Evolutionary conservation across 1,140 invertebrate species (phyloP), one percentile per base, ranked within the genome.

Genomic region (Drosophila nannoptera): DNA sequence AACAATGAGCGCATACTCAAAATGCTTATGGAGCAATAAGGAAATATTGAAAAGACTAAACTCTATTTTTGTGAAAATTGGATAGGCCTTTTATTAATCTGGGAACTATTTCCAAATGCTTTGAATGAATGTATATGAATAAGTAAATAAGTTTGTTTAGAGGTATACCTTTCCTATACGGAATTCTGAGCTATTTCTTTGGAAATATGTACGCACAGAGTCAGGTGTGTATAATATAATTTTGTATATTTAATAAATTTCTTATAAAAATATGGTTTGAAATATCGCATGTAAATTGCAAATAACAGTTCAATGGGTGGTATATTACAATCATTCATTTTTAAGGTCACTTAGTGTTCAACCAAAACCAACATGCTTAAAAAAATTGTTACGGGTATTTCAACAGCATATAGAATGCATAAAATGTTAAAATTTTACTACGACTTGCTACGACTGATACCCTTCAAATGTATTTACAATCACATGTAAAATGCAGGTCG

Each of bases 1-100:
- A 89, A 89, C 55, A 73, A 78, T 8, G 74, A 88, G 5, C 88
- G 88, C 33, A 88, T 89, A 7, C 74, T 75, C 5, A 89, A 88
- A 64, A 75, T 89, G 84, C 62, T 89, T 9, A 77, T 82, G 62
- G 77, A 87, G 35, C 77, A 87, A 46, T 88, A 60, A 67, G 14
- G 2, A 11, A 42, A 42, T 14, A 2, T 22, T 22, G 22, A 22
- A 22, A 22, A 22, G 22, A 22, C 22, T 22, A 22, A 22, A 22
- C 3, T 22, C 22, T 22, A 22, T 22, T 22, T 22, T 22, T 1
- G 22, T 22, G 3, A 22, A 22, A 22, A 22, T 22, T 22, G 22
- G 22, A 3, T 22, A 2, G 22, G 22, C 22, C 22, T 22, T 22
- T 22, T 22, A 22, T 22, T 22, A 22, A 22, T 2, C 22, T 1